phyloP scores from a whole-genome alignment of 2,797 vertebrate genomes.

The Sebastes vulpes region DNA sequence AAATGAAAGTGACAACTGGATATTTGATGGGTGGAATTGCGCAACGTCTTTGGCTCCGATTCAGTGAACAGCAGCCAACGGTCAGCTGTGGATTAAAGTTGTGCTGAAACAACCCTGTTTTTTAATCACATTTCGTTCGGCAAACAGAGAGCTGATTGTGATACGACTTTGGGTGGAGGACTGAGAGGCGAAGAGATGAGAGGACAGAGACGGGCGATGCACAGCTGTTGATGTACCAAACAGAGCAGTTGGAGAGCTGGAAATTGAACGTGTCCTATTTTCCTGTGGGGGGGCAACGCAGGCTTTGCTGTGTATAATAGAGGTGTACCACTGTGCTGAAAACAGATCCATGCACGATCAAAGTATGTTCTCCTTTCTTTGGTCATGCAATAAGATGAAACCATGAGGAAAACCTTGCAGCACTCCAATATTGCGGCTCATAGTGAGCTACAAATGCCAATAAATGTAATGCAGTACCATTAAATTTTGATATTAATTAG shows the following conservation, averaged over 20 bases:
- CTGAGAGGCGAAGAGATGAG: not conserved
- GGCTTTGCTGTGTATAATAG: slow-evolving; percentile 22
- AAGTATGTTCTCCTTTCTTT: slow-evolving; percentile 8
- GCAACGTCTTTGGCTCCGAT: slow-evolving; percentile 23
- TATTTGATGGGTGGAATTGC: slow-evolving; percentile 30
- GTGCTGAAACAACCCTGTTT: slow-evolving; percentile 15
- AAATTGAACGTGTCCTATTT: slow-evolving; percentile 21
- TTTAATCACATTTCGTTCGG: slow-evolving; percentile 49
- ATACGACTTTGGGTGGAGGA: slow-evolving; percentile 11
- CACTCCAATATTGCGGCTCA: slow-evolving; percentile 28
- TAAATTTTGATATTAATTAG: slow-evolving; percentile 75
- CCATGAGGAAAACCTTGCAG: slow-evolving; percentile 17
- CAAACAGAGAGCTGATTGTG: slow-evolving; percentile 14
- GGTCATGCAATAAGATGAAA: slow-evolving; percentile 22
- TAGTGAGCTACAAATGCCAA: slow-evolving; percentile 61
- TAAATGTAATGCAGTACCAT: slow-evolving; percentile 62
- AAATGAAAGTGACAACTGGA: slow-evolving; percentile 14
- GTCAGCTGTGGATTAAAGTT: slow-evolving; percentile 49
- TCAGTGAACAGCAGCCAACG: slow-evolving; percentile 3
- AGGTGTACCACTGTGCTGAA: slow-evolving; percentile 17
- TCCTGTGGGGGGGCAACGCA: not conserved
- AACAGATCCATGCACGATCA: slow-evolving; percentile 4
- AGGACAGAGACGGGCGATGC: not conserved
- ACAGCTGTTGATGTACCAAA: slow-evolving; percentile 36
- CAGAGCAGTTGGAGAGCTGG: slow-evolving; percentile 12